Evolutionary conservation across 2,797 vertebrate genomes (phyloP), one percentile per base, ranked within the genome.

Genomic region (Oreochromis grahami): DNA sequence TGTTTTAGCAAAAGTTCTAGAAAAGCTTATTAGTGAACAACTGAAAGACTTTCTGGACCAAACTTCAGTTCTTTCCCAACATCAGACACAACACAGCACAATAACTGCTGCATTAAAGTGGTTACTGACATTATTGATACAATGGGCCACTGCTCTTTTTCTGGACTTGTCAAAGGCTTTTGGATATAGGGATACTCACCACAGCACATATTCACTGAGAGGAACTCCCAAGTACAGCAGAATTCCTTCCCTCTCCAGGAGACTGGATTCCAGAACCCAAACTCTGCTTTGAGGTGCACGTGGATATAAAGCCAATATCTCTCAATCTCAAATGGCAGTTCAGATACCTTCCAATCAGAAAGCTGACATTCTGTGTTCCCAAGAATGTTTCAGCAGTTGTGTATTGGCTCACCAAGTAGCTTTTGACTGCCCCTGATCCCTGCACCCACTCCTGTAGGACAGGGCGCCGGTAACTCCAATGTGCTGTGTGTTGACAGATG

Each of bases 391-490:
- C 29, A 60, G 6, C 32, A 19, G 19, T 60, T 60, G 29, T 34
- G 34, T 60, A 32, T 60, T 60, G 56, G 56, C 29, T 60, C 56
- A 60, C 5, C 29, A 60, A 60, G 56, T 34, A 60, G 29, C 17
- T 34, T 58, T 34, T 4, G 56, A 34, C 56, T 58, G 2, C 8
- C 29, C 53, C 29, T 60, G 56, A 60, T 60, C 17, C 56, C 9
- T 0, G 6, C 17, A 17, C 29, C 56, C 19, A 5, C 32, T 19
- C 0, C 56, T 60, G 56, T 7, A 0, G 17, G 56, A 36, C 9
- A 60, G 32, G 56, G 17, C 17, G 3, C 56, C 7, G 29, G 56
- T 12, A 7, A 60, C 56, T 60, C 29, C 32, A 26, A 26, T 26
- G 26, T 26, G 26, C 26, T 26, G 26, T 26, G 26, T 26, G 26